Conservation (phyloP, 2,888 invertebrate species). For the Eristalinus aeneus region DNA sequence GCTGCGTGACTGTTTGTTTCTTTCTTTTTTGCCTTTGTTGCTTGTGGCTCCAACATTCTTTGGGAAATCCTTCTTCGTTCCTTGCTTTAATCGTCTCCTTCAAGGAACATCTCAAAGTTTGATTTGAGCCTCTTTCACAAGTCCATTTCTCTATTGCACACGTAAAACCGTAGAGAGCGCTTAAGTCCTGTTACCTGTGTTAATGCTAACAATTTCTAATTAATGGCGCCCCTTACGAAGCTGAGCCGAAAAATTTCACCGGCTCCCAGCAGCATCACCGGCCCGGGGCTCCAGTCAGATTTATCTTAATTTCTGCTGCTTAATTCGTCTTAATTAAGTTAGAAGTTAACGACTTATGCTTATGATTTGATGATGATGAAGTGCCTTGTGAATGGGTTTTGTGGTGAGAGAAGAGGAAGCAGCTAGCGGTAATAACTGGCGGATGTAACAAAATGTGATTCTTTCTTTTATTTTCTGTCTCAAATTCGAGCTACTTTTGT, state of each 20-base stretch:
- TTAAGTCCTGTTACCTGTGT: neutral
- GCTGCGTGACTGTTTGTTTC: neutral
- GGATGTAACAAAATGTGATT: neutral
- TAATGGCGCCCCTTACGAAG: neutral
- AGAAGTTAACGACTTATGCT: conserved; percentile 35
- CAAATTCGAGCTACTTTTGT: neutral
- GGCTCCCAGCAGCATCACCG: neutral
- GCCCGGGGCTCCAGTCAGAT: neutral
- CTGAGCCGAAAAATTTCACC: neutral
- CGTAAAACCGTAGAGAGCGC: neutral
- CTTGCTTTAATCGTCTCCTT: no score
- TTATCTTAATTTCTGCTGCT: neutral
- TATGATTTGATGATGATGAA: conserved; percentile 31
- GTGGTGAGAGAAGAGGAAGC: neutral
- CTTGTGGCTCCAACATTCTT: neutral
- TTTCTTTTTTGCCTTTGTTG: neutral
- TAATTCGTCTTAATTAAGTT: conserved; percentile 25
- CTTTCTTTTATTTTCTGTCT: neutral
- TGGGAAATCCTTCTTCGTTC: neutral
- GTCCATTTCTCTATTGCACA: no score
- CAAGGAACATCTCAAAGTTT: no score
- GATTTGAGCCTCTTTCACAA: no score
- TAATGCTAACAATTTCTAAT: neutral
- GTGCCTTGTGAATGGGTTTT: neutral
- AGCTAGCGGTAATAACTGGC: neutral